Base-by-base conservation (phyloP, 2,888 invertebrate species). In the Phortica okadai region DNA sequence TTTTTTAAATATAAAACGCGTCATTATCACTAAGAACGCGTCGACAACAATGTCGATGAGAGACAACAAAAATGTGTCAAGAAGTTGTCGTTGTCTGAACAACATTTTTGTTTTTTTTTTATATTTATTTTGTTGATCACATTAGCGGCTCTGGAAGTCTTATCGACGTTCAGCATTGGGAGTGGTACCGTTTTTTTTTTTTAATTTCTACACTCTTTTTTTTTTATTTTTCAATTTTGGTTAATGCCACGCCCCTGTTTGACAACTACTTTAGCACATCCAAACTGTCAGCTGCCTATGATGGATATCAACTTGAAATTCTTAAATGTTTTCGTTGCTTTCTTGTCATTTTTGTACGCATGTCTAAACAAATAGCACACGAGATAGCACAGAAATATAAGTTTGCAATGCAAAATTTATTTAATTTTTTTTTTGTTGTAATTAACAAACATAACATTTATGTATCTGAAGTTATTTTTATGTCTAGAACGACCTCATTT, bases 31-130 rank as follows among this genome's bases (percentile, higher is more conserved):
- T 76, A 82, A 84, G 76, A 79, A 75, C 21, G 21, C 21, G 21
- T 21, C 21, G 21, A 21, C 21, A 21, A 21, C 21, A 21, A 21
- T 82, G 76, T 77, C 78, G 78, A 82, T 78, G 77, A 81, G 76
- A 77, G 84, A 66, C 25, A 66, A 42, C 21, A 69, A 66, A 79
- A 79, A 74, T 83, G 75, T 84, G 83, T 80, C 82, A 78, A 82
- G 79, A 74, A 84, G 25, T 81, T 67, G 79, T 82, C 78, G 82
- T 54, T 21, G 25, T 81, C 69, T 82, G 76, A 79, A 81, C 82
- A 74, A 78, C 21, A 21, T 21, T 21, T 79, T 83, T 81, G 78
- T 64, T 75, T 21, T 2, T 54, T 54, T 21, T 16, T 50, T 14
- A 3, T 7, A 21, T 64, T 64, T 67, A 44, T 41, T n/a, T 44